These are phyloP conservation scores for Cyclophora punctaria DNA, from an alignment of 2,888 invertebrate species.

Conservation along the genomic window DNA sequence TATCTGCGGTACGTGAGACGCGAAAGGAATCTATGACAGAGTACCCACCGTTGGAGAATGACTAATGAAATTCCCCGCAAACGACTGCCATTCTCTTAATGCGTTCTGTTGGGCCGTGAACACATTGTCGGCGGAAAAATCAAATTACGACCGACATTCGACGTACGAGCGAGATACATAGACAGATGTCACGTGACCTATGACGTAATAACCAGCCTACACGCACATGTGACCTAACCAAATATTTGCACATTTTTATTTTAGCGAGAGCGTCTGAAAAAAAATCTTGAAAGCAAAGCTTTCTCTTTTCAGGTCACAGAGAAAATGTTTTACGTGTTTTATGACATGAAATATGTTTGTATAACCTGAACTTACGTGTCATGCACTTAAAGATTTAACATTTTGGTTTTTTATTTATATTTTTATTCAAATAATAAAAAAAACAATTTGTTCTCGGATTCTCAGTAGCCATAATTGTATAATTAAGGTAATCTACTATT, in stretches of 20 bases:
- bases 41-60: constrained; percentile 37
- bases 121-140: constrained; percentile 23
- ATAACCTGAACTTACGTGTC: too few species aligned
- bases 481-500: too few species aligned
- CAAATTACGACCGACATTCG: constrained; percentile 22
- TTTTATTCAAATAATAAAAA: too few species aligned
- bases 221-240: constrained; percentile 25
- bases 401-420: too few species aligned
- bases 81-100: constrained; percentile 45
- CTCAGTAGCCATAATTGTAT: too few species aligned
- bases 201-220: neutral
- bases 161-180: constrained; percentile 4
- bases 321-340: too few species aligned
- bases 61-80: constrained; percentile 53
- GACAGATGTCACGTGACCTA: neutral
- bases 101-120: constrained; percentile 32
- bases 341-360: too few species aligned
- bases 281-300: too few species aligned
- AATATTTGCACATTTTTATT: constrained; percentile 20
- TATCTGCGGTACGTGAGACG: constrained; percentile 35
- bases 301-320: too few species aligned
- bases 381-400: too few species aligned
- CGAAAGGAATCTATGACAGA: constrained; percentile 45
- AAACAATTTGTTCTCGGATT: too few species aligned
- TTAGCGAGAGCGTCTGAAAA: constrained; percentile 5